Evolutionary conservation across 2,113 vertebrate species (phyloP).

Genomic region (Mystacornis crossleyi): DNA sequence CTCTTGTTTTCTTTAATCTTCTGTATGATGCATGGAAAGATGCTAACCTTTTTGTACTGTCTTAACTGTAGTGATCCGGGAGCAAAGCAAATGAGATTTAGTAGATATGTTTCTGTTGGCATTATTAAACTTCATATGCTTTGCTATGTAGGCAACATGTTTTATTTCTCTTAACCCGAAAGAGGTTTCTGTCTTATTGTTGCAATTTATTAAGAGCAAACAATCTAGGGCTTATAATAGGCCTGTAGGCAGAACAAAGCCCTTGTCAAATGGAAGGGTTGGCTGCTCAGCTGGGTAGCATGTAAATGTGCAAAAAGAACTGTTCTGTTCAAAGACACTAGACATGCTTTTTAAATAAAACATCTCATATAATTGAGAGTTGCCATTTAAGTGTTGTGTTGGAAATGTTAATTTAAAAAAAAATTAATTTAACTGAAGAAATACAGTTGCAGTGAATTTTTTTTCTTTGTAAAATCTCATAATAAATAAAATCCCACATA

Average conservation of each 20-base stretch:
- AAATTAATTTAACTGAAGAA: constrained; percentile 34
- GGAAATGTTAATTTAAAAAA: constrained; percentile 33
- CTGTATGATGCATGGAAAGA: constrained; percentile 25
- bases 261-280: constrained; percentile 66
- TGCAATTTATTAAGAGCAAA: constrained; percentile 71
- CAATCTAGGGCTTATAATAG: constrained; percentile 60
- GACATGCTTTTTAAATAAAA: constrained; percentile 72
- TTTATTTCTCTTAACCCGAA: constrained; percentile 61
- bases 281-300: constrained; percentile 66
- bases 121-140: constrained; percentile 37
- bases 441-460: neutral
- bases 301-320: constrained; percentile 64
- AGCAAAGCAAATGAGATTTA: constrained; percentile 49
- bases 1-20: constrained; percentile 10
- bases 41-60: constrained; percentile 11
- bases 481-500: neutral
- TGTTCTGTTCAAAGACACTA: constrained; percentile 50
- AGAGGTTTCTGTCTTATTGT: constrained; percentile 64
- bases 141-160: constrained; percentile 33
- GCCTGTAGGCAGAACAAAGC: constrained; percentile 68
- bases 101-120: constrained; percentile 49
- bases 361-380: constrained; percentile 57
- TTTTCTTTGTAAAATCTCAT: neutral
- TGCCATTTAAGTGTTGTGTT: constrained; percentile 51
- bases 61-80: constrained; percentile 26